These are phyloP conservation scores for Buteo buteo DNA, from an alignment of 2,113 vertebrate genomes.

Conservation along the genomic window DNA sequence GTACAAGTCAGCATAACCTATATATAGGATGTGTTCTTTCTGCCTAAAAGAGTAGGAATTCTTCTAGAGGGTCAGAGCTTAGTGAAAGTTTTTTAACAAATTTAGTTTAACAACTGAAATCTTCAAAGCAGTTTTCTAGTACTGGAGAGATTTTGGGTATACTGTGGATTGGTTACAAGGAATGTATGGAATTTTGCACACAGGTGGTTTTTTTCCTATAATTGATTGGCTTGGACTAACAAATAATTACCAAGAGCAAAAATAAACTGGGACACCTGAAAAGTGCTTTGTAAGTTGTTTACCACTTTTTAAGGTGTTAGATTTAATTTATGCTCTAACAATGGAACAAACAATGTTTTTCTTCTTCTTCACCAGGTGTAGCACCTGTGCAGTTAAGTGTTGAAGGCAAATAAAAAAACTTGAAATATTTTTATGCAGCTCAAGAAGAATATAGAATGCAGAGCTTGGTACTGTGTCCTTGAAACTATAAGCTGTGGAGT, in stretches of 20 bases:
- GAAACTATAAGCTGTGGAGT: fast-evolving
- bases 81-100: neutral
- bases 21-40: neutral
- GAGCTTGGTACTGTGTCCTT: neutral
- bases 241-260: neutral
- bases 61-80: constrained; percentile 21
- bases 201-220: neutral
- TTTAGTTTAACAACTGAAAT: neutral
- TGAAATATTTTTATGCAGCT: neutral
- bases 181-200: neutral
- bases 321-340: neutral
- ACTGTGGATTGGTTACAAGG: neutral
- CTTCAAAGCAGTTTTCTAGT: neutral
- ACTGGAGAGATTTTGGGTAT: neutral
- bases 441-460: too few species aligned
- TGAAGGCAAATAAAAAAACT: neutral
- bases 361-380: neutral
- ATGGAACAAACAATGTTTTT: neutral
- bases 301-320: neutral
- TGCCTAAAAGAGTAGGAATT: neutral
- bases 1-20: neutral
- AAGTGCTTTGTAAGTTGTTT: neutral
- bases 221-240: neutral
- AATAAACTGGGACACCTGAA: neutral
- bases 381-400: neutral